Evolutionary conservation across 2,888 invertebrate genomes (phyloP).

Genomic region (Girardia tigrina): DNA sequence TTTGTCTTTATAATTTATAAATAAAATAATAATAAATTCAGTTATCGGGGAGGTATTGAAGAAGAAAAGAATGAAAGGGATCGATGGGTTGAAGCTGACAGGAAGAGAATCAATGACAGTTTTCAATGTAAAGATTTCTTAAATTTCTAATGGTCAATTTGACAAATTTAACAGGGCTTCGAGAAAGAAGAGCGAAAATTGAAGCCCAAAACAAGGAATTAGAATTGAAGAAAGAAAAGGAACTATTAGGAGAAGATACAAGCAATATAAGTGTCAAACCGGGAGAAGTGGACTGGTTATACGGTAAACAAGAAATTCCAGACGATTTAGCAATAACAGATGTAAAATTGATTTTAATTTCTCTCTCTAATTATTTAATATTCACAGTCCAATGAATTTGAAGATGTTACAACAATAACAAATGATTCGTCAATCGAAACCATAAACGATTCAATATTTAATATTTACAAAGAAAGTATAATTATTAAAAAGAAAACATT

Average conservation of each 20-base stretch:
- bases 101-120: constrained; percentile 62
- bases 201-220: neutral
- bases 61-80: constrained; percentile 60
- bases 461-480: neutral
- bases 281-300: neutral
- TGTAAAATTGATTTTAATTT: too few species aligned
- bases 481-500: neutral
- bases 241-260: neutral
- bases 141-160: neutral
- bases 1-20: constrained; percentile 37
- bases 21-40: neutral
- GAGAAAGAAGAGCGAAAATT: constrained; percentile 5
- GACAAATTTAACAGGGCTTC: neutral
- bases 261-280: neutral
- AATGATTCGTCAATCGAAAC: too few species aligned
- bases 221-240: constrained; percentile 1
- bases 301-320: neutral
- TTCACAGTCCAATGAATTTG: too few species aligned
- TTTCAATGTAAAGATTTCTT: constrained; percentile 53
- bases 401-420: too few species aligned
- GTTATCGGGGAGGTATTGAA: constrained; percentile 56
- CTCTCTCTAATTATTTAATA: too few species aligned
- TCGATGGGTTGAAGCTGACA: constrained; percentile 62
- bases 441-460: neutral
- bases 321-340: neutral